Percentiles rank a stretch among this genome's conserved stretches.
Evolutionary conservation across 2,797 vertebrate genomes (phyloP).

Genomic region (Aulostomus chinensis): DNA sequence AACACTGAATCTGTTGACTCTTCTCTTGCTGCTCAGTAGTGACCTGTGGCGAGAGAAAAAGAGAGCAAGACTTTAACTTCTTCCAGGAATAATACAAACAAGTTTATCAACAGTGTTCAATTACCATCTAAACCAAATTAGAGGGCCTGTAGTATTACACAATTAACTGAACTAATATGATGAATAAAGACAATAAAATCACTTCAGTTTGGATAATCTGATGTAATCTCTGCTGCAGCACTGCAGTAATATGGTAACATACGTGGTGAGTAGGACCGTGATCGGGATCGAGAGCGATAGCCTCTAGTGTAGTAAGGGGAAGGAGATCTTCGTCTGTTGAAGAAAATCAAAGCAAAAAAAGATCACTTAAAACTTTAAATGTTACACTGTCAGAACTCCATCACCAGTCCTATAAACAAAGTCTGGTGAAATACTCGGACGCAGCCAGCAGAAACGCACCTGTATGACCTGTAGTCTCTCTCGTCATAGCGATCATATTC

Average conservation of each 20-base stretch:
- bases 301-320: slow-evolving; percentile 92
- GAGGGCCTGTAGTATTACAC: no score
- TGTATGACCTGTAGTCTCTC: slow-evolving; percentile 90
- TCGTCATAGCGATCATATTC: slow-evolving; percentile 90
- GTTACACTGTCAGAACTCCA: neutral
- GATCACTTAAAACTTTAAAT: neutral
- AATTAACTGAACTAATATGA: no score
- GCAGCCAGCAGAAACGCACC: no score
- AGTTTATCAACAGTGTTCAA: neutral
- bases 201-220: no score
- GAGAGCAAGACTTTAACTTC: neutral
- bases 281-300: slow-evolving; percentile 91
- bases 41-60: slow-evolving; percentile 50
- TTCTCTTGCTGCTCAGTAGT: slow-evolving; percentile 59
- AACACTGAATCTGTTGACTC: slow-evolving; percentile 18
- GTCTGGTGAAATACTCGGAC: neutral
- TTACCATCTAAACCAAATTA: no score
- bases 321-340: slow-evolving; percentile 87
- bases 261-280: slow-evolving; percentile 94
- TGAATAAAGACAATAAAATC: no score
- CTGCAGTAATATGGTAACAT: slow-evolving; percentile 57
- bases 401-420: no score
- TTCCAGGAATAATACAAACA: neutral
- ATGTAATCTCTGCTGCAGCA: neutral
- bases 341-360: neutral